phyloP scores from a whole-genome alignment of 2,888 invertebrate genomes.

The Seladonia tumulorum region DNA sequence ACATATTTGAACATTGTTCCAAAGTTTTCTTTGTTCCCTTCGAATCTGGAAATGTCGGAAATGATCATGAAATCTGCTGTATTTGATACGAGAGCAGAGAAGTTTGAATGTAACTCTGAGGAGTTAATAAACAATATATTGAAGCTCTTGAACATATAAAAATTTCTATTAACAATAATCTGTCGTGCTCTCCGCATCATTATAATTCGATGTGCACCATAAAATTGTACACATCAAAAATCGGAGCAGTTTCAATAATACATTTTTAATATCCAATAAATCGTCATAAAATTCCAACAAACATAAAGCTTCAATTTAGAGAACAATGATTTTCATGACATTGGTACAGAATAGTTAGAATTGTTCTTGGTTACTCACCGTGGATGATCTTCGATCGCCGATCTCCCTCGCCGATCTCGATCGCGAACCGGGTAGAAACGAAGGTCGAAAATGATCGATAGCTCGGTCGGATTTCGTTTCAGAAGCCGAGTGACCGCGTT shows the following conservation, averaged over 20 bases:
- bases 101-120: no score
- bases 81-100: not conserved
- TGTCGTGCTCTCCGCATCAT: not conserved
- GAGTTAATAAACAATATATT: not conserved
- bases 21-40: no score
- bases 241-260: not conserved
- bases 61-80: not conserved
- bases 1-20: no score
- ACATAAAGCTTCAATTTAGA: not conserved
- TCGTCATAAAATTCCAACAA: not conserved
- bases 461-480: conserved; percentile 7
- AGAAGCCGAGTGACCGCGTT: conserved; percentile 10
- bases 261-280: not conserved
- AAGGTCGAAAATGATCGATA: not conserved
- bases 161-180: not conserved
- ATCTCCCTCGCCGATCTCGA: not conserved
- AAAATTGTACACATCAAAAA: not conserved
- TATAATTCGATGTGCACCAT: not conserved
- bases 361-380: conserved; percentile 33
- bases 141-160: not conserved
- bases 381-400: not conserved
- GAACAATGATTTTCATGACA: not conserved
- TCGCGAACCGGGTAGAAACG: not conserved
- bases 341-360: not conserved
- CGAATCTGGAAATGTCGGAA: not conserved